Percentiles rank a stretch among this genome's conserved stretches.
Conservation (phyloP, 2,888 invertebrate genomes). For the Drosophila heteroneura region DNA sequence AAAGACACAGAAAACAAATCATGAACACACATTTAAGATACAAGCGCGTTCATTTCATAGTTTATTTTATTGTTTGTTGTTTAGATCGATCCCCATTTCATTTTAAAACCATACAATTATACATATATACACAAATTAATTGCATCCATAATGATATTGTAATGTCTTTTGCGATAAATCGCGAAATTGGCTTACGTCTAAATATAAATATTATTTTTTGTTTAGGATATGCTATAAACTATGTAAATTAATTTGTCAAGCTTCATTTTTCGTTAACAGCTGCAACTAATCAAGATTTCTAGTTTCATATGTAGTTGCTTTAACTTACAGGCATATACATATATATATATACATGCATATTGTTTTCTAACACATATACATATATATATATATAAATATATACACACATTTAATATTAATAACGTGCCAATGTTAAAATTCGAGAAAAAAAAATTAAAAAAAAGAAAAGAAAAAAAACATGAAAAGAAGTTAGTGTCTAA, state of each 20-base stretch:
- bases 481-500: slow-evolving; percentile 34
- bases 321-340: slow-evolving; percentile 30
- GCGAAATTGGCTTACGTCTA: slow-evolving; percentile 13
- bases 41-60: slow-evolving; percentile 53
- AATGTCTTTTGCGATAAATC: slow-evolving; percentile 25
- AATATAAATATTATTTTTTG: slow-evolving; percentile 26
- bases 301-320: slow-evolving; percentile 39
- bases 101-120: slow-evolving; percentile 8
- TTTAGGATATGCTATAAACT: slow-evolving; percentile 8
- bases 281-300: slow-evolving; percentile 33
- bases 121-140: slow-evolving; percentile 14
- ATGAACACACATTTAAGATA: slow-evolving; percentile 6
- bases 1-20: slow-evolving; percentile 10
- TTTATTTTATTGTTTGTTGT: slow-evolving; percentile 60
- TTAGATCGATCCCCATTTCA: slow-evolving; percentile 35
- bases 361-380: slow-evolving; percentile 58
- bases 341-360: slow-evolving; percentile 33
- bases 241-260: slow-evolving; percentile 27
- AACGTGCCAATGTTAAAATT: slow-evolving; percentile 76
- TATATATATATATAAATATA: slow-evolving; percentile 17
- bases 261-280: slow-evolving; percentile 36
- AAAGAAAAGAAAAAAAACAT: slow-evolving; percentile 29
- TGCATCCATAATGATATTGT: slow-evolving; percentile 46
- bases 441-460: slow-evolving; percentile 21
- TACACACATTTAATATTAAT: slow-evolving; percentile 54